phyloP scores from a whole-genome alignment of 2,888 invertebrate species.

The Capitulum mitella region DNA sequence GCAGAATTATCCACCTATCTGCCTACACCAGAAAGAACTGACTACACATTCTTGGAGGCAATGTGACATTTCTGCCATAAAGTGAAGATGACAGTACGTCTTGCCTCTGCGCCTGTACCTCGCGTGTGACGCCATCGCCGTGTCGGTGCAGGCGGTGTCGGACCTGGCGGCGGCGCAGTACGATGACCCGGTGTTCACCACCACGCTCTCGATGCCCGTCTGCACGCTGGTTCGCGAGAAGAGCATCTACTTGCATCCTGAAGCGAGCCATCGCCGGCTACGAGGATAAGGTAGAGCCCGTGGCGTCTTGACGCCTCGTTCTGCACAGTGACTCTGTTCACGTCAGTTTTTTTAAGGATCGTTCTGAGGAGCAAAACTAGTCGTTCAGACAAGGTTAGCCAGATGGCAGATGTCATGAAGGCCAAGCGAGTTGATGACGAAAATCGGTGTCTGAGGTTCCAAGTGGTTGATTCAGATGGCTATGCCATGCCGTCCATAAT shows the following conservation, averaged over 20 bases:
- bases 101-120: not conserved
- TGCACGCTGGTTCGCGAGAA: not conserved
- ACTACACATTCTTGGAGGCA: not conserved
- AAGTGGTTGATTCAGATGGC: no score
- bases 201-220: constrained; percentile 11
- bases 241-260: constrained; percentile 1
- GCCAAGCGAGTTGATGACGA: no score
- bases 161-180: not conserved
- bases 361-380: not conserved
- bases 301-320: no score
- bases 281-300: not conserved
- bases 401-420: no score
- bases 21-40: not conserved
- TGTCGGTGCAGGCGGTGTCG: not conserved
- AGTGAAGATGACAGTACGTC: no score
- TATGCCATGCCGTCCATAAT: no score
- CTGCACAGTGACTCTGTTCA: no score
- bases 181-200: constrained; percentile 17
- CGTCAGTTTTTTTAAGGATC: no score
- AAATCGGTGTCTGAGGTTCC: no score
- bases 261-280: not conserved
- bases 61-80: no score
- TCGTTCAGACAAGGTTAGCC: no score
- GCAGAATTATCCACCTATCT: not conserved
- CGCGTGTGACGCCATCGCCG: not conserved